Base-by-base conservation (phyloP, 2,888 invertebrate species). In the Gibbula magus region DNA sequence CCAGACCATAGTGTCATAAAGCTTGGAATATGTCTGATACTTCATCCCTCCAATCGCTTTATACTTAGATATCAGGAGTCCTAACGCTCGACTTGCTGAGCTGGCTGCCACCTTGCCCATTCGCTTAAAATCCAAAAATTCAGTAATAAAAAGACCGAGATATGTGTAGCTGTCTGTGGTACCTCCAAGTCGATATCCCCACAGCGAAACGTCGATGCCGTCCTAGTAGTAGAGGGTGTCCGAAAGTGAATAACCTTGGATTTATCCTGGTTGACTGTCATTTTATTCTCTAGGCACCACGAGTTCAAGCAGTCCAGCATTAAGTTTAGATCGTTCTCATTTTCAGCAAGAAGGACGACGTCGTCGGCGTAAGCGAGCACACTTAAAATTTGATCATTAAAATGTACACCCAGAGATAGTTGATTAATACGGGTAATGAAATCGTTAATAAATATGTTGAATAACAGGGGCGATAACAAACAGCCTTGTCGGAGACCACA, bases 171-270 rank as follows among this genome's bases (percentile, higher is more conserved):
- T 79, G 51, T 78, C 80, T 13, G 66, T 66, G 5, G n/a, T n/a
- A 79, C 75, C 4, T 54, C 7, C 2, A 84, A 10, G 8, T 16
- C 35, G 1, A 51, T 52, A 51, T 77, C 66, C 51, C 82, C 83
- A 83, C 80, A 78, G 7, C n/a, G 73, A 53, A 84, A 84, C 20
- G 45, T 45, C 56, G 13, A 22, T 16, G 52, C n/a, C 25, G 79
- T 54, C 32, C 32, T 78, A 18, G 45, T 4, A 18, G 70, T 45
- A 29, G 74, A 75, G 0, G n/a, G 16, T 35, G 74, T 75, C 29
- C 83, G 45, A 75, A 85, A 83, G 61, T 85, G 84, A 10, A 84
- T 76, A 79, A 81, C 54, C 61, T 82, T 83, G 45, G 84, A 78
- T 79, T 85, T 85, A 13, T 22, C 29, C 39, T 4, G 20, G 73